Evolutionary conservation across 1,140 invertebrate genomes (phyloP).

Genomic region (Schlechtendalia chinensis): DNA sequence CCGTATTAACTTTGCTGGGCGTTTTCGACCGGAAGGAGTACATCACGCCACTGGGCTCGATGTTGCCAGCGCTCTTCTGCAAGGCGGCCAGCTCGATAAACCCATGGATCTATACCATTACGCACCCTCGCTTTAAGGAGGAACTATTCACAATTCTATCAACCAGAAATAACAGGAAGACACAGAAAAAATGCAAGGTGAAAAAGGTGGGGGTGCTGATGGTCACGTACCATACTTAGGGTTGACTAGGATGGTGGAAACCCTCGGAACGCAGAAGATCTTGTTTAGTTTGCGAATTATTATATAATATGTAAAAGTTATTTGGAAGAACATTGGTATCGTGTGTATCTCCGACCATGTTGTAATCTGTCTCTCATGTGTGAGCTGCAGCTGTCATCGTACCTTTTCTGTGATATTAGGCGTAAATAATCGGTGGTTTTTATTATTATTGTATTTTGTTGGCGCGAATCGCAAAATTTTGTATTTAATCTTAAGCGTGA

Average conservation of each 20-base stretch:
- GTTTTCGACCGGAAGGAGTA: slow-evolving; percentile 64
- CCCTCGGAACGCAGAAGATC: slow-evolving; percentile 2
- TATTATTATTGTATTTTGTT: too few species aligned
- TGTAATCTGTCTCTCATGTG: too few species aligned
- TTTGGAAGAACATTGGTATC: too few species aligned
- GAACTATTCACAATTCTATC: slow-evolving; percentile 56
- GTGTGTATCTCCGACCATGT: too few species aligned
- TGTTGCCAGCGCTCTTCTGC: slow-evolving; percentile 74
- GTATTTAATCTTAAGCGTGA: too few species aligned
- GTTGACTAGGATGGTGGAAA: not conserved
- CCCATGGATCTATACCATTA: slow-evolving; percentile 72
- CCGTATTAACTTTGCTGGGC: slow-evolving; percentile 69
- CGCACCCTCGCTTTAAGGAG: slow-evolving; percentile 67
- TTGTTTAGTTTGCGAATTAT: too few species aligned
- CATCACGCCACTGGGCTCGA: slow-evolving; percentile 67
- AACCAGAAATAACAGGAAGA: not conserved
- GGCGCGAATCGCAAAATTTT: too few species aligned
- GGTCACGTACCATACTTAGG: not conserved
- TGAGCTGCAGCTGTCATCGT: too few species aligned
- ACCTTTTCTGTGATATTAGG: too few species aligned
- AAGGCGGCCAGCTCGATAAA: slow-evolving; percentile 73
- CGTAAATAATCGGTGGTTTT: too few species aligned
- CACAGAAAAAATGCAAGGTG: not conserved
- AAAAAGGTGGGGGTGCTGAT: not conserved
- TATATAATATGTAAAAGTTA: too few species aligned